phyloP scores from a whole-genome alignment of 2,113 vertebrate genomes.

The Agelaius phoeniceus region DNA sequence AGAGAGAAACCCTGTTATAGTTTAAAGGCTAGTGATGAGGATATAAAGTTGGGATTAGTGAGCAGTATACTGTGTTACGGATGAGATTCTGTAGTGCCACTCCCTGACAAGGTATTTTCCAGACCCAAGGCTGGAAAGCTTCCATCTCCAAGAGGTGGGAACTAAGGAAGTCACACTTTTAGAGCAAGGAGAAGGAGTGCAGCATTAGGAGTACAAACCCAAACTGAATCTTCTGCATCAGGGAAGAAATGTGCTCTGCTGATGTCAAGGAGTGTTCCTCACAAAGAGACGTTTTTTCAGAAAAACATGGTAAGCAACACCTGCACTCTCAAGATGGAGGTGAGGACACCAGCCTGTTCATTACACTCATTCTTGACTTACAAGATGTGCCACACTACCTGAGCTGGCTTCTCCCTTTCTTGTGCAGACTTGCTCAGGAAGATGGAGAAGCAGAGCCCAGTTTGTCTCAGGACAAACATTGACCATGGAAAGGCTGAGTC shows the following conservation, averaged over 20 bases:
- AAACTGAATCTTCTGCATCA: not conserved
- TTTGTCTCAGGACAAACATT: not conserved
- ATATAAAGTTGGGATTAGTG: not conserved
- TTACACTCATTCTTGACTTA: not conserved
- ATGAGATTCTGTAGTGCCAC: not conserved
- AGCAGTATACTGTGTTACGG: not conserved
- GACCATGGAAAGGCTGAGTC: not conserved
- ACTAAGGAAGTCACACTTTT: not conserved
- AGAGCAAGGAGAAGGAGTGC: fast-evolving
- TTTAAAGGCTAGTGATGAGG: not conserved
- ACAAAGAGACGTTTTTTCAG: not conserved
- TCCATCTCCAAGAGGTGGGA: not conserved
- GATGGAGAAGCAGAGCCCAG: not conserved
- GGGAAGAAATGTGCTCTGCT: not conserved
- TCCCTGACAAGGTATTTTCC: not conserved
- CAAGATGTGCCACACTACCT: not conserved
- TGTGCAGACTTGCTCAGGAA: not conserved
- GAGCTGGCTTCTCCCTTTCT: not conserved
- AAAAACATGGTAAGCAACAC: not conserved
- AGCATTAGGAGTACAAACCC: fast-evolving
- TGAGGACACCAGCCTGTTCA: not conserved
- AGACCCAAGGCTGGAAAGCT: not conserved
- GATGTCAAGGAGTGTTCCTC: not conserved
- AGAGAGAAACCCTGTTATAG: not conserved
- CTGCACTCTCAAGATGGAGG: not conserved